These are phyloP conservation scores for Chloropsis cyanopogon DNA, from an alignment of 2,113 vertebrate genomes.

Conservation along the genomic window DNA sequence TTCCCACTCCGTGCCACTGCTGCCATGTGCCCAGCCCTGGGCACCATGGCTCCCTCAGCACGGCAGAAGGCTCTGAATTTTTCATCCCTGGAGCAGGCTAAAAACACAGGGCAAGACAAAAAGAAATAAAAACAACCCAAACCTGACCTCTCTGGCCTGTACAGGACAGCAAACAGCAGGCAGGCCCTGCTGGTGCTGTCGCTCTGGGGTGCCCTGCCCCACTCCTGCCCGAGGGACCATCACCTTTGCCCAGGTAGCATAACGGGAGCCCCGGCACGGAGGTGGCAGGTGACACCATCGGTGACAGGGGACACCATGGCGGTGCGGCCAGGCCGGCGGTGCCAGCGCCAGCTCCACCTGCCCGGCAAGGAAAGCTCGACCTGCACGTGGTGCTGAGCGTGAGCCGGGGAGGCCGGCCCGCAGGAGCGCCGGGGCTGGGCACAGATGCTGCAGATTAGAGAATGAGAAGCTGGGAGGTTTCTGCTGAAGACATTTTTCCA, in stretches of 20 bases:
- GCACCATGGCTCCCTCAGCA: rapidly evolving
- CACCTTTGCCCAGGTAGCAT: neutral
- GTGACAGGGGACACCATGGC: neutral
- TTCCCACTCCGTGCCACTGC: rapidly evolving
- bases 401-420: neutral
- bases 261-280: rapidly evolving
- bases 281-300: neutral
- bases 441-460: constrained; percentile 57
- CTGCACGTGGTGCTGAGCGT: neutral
- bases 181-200: neutral
- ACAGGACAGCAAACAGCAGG: neutral
- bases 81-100: neutral
- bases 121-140: neutral
- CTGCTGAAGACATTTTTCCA: constrained; percentile 61
- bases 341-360: neutral
- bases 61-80: rapidly evolving
- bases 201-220: neutral
- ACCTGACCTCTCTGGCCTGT: neutral
- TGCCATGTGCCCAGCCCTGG: rapidly evolving
- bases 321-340: rapidly evolving
- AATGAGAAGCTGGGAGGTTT: constrained; percentile 29
- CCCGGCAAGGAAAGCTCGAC: rapidly evolving
- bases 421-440: constrained; percentile 21
- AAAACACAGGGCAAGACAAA: neutral
- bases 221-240: rapidly evolving